Conservation (phyloP, 2,797 vertebrate species). For the Micrastur ruficollis region DNA sequence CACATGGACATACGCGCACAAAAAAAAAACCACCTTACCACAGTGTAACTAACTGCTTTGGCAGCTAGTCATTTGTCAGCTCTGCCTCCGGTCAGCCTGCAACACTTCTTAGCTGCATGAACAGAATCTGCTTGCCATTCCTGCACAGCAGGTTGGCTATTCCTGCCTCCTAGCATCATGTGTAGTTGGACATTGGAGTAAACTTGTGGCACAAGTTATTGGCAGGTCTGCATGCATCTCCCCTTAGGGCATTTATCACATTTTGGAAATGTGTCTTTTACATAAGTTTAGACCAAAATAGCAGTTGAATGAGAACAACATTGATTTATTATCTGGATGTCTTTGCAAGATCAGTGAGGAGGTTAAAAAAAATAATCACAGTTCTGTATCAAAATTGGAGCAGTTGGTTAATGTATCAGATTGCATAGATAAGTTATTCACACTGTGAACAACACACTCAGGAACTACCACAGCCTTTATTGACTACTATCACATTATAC, state of each 20-base stretch:
- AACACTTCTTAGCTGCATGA: background rate
- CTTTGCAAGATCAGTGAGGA: background rate
- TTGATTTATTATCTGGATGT: background rate
- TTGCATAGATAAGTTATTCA: background rate
- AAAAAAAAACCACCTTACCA: background rate
- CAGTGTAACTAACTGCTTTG: background rate
- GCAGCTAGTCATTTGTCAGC: background rate
- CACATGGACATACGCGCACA: background rate
- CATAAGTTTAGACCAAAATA: background rate
- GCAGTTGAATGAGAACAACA: background rate
- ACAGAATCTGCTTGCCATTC: constrained; percentile 34
- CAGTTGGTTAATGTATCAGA: background rate
- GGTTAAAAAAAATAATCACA: background rate
- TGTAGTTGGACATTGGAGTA: background rate
- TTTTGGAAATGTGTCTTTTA: background rate
- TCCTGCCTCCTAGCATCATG: background rate
- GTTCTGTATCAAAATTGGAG: background rate
- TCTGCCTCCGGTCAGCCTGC: background rate
- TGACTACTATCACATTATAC: background rate
- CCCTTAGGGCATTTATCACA: background rate
- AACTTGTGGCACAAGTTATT: background rate
- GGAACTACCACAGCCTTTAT: background rate
- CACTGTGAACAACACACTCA: background rate
- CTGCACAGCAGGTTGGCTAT: constrained; percentile 41
- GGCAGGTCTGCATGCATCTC: background rate